Conservation (phyloP, 2,113 vertebrate species). For the Rhinolophus ferrumequinum region DNA sequence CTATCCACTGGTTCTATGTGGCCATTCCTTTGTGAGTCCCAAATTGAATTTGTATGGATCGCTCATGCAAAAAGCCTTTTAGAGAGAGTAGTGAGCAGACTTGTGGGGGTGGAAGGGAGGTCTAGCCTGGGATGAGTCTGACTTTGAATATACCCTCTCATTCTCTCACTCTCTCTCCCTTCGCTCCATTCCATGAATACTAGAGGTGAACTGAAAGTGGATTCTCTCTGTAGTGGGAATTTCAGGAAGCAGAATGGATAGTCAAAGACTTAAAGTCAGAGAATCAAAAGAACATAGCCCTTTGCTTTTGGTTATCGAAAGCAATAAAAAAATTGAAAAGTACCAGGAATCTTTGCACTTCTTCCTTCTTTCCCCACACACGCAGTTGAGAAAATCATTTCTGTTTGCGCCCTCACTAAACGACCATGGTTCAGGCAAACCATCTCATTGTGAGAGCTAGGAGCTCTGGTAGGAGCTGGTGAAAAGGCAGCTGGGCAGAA, state of each 20-base stretch:
- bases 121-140: constrained; percentile 17
- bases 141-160: constrained; percentile 19
- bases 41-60: constrained; percentile 80
- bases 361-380: background rate
- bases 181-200: background rate
- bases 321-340: background rate
- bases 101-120: background rate
- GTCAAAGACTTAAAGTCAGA: background rate
- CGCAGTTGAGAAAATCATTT: background rate
- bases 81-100: constrained; percentile 65
- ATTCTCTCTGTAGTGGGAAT: background rate
- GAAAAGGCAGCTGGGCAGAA: background rate
- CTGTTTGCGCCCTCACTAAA: background rate
- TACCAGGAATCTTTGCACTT: background rate
- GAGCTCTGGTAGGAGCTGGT: background rate
- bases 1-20: constrained; percentile 58
- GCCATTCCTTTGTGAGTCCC: constrained; percentile 53
- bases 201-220: constrained; percentile 38
- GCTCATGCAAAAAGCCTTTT: constrained; percentile 75
- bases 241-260: constrained; percentile 11
- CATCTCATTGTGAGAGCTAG: background rate
- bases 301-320: background rate
- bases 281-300: background rate
- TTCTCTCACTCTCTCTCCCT: background rate
- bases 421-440: background rate